Base-by-base conservation (phyloP, 2,113 vertebrate genomes). In the Candoia aspera region DNA sequence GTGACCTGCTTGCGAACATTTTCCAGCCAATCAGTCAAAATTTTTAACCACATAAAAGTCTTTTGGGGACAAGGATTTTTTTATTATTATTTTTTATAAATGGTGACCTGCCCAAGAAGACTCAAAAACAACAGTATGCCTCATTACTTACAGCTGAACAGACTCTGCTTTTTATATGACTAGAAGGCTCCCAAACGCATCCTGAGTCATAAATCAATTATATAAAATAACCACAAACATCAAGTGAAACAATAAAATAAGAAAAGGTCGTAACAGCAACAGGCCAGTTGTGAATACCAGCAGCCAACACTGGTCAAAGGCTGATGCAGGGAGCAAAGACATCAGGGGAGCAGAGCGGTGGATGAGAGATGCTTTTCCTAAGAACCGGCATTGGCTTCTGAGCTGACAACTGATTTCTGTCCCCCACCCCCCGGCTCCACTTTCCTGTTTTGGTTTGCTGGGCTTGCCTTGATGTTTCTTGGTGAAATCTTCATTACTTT, bases 221-320 rank as follows among this genome's bases (percentile, higher is more conserved):
- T 97, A 97, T 97, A 95, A 95, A 97, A 97, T 97, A 79, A 96
- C 95, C 94, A 96, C 94, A 95, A 96, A 95, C 96, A 96, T 97
- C 94, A 96, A 96, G 96, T 96, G 97, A 96, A 93, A 95, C 96
- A 97, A 97, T 97, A 96, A 97, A 96, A 97, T 94, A 95, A 19
- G 95, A 94, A 96, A 96, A 96, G 96, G 95, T 97, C 96, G 94
- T 97, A 97, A 96, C 96, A 95, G 93, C 95, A 93, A 94, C 94
- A 97, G 97, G 96, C 96, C 96, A 96, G 93, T 94, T 95, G 96
- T 97, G 96, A 97, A 97, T 96, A 97, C 97, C 95, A 5, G n/a
- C 94, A 93, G 86, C 94, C 94, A 96, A 96, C 95, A 94, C 88
- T 90, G 95, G 94, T 94, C 95, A 86, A 79, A 21, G 73, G 8